Percentiles rank a stretch among this genome's conserved stretches.
Conservation (phyloP, 2,888 invertebrate species). For the Diaprepes abbreviatus region DNA sequence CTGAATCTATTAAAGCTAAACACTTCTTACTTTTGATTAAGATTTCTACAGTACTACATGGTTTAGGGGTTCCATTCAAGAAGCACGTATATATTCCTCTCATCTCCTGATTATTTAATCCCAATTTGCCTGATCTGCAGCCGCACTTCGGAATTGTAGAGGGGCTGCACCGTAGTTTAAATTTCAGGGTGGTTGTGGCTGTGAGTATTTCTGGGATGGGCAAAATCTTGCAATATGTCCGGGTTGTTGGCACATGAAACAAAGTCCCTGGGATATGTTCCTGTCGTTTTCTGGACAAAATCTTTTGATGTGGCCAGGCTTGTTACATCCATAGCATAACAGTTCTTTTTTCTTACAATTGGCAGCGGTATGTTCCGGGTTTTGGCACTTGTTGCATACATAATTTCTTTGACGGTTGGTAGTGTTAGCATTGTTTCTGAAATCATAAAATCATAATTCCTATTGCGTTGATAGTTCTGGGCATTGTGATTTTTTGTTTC, state of each 20-base stretch:
- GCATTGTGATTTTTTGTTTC: background rate
- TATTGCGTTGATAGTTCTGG: background rate
- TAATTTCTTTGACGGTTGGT: no score
- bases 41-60: no score
- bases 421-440: background rate
- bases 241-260: background rate
- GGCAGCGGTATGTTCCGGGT: background rate
- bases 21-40: no score
- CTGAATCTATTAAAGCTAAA: no score
- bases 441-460: no score
- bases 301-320: background rate
- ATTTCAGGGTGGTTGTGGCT: background rate
- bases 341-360: no score
- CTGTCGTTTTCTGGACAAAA: background rate
- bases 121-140: no score
- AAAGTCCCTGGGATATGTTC: background rate
- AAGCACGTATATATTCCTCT: no score
- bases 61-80: no score
- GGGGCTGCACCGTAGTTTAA: constrained; percentile 9
- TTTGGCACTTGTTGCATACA: background rate
- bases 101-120: no score
- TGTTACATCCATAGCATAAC: no score
- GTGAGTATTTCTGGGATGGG: background rate
- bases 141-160: constrained; percentile 2
- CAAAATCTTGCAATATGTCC: constrained; percentile 9